Evolutionary conservation across 2,888 invertebrate species (phyloP).

Genomic region (Thelaira solivaga): DNA sequence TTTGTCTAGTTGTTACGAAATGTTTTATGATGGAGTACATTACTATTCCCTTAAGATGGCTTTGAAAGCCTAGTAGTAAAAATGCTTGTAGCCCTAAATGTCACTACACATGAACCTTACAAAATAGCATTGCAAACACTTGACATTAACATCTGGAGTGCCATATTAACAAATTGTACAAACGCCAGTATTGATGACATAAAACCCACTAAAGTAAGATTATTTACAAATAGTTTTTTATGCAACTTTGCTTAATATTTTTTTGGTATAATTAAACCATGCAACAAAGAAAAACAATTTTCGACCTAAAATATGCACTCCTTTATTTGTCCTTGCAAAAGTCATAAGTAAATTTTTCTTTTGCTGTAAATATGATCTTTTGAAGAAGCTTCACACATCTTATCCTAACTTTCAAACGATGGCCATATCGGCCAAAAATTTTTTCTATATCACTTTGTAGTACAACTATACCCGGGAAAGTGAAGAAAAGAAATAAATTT

Average conservation of each 20-base stretch:
- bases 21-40: not conserved
- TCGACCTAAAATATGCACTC: no score
- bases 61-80: not conserved
- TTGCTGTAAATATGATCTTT: no score
- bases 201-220: constrained; percentile 7
- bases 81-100: constrained; percentile 6
- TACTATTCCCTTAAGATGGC: not conserved
- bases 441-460: no score
- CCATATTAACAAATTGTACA: not conserved
- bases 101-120: not conserved
- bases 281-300: not conserved
- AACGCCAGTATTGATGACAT: not conserved
- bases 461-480: no score
- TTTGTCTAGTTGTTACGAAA: not conserved
- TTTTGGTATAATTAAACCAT: not conserved
- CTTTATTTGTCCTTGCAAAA: no score
- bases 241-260: not conserved
- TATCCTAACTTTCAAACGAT: no score
- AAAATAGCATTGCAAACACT: constrained; percentile 4
- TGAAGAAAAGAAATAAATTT: no score
- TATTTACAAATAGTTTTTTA: not conserved
- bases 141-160: not conserved
- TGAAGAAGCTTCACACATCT: no score
- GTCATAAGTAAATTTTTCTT: no score
- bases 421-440: no score